Conservation (phyloP, 1,140 invertebrate species). For the Cyclargus thomasi region DNA sequence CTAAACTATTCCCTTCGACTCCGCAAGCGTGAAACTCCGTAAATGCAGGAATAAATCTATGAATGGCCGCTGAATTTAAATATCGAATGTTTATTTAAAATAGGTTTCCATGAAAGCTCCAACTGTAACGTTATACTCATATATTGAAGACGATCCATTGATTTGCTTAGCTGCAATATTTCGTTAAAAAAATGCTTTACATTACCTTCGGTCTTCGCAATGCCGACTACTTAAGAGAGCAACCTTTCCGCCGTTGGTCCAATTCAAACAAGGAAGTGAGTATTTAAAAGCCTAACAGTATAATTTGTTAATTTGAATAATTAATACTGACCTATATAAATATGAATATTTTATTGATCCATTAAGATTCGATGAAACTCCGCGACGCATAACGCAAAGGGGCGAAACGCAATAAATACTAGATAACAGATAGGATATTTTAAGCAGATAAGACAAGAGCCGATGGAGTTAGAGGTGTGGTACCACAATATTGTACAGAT, state of each 20-base stretch:
- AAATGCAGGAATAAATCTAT: slow-evolving; percentile 28
- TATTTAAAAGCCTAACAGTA: neutral
- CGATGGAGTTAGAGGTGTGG: slow-evolving; percentile 2
- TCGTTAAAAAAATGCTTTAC: too few relatives aligned
- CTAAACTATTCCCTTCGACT: slow-evolving; percentile 6
- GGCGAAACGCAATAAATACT: neutral
- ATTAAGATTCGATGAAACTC: neutral
- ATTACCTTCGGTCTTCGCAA: too few relatives aligned
- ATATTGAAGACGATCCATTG: neutral
- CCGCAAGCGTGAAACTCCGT: slow-evolving; percentile 16
- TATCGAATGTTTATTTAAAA: slow-evolving; percentile 29
- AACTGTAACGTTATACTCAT: neutral
- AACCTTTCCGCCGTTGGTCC: too few relatives aligned
- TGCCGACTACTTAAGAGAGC: too few relatives aligned
- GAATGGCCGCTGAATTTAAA: slow-evolving; percentile 29
- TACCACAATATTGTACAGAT: neutral
- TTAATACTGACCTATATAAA: neutral
- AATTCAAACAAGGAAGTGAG: neutral
- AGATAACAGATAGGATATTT: slow-evolving; percentile 8
- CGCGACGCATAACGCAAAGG: neutral
- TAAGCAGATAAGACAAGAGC: slow-evolving; percentile 4
- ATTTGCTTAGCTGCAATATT: too few relatives aligned
- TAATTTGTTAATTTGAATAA: neutral
- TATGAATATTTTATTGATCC: neutral
- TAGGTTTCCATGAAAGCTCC: neutral